Evolutionary conservation across 2,888 invertebrate genomes (phyloP), one percentile per base, ranked within the genome.

Genomic region (Charanyca ferruginea): DNA sequence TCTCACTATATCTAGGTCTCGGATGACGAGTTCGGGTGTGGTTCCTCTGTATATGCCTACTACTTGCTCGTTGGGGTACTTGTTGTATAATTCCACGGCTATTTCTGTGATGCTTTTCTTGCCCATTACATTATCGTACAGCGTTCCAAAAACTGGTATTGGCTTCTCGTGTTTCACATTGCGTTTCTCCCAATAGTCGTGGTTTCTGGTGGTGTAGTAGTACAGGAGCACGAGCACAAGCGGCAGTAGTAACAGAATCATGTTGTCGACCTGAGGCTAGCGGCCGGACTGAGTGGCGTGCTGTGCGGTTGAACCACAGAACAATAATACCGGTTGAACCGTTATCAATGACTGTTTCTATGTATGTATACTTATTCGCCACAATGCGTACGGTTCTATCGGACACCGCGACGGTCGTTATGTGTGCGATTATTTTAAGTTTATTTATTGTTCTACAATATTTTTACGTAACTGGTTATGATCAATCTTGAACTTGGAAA

Each of bases 51-150:
- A 93, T 58, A 88, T 87, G 2, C 94, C 94, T 4, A 93, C 87
- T 0, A 91, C 89, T 86, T 89, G 92, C 57, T 93, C 94, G 2
- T 87, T 68, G 1, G 90, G 87, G 57, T 89, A 92, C 61, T 90
- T 89, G 1, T 85, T 84, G 73, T 93, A 93, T 4, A 91, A 60
- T 52, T 91, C 87, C 1, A 65, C 77, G 9, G 85, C 53, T 9
- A 90, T 35, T 78, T 87, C 83, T 35, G 76, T 80, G 1, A 89
- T 83, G 53, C 89, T 92, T 75, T 82, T 85, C 3, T 79, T 52
- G 8, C 83, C 89, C n/a, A 85, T 74, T 0, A 86, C 53, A 63
- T 90, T 91, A 18, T 62, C 66, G 22, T 87, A 86, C 35, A 90
- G 78, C 51, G 87, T 92, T 3, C 93, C 93, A 57, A 93, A 91